Conservation (phyloP, 2,797 vertebrate genomes). For the Anas capensis region DNA sequence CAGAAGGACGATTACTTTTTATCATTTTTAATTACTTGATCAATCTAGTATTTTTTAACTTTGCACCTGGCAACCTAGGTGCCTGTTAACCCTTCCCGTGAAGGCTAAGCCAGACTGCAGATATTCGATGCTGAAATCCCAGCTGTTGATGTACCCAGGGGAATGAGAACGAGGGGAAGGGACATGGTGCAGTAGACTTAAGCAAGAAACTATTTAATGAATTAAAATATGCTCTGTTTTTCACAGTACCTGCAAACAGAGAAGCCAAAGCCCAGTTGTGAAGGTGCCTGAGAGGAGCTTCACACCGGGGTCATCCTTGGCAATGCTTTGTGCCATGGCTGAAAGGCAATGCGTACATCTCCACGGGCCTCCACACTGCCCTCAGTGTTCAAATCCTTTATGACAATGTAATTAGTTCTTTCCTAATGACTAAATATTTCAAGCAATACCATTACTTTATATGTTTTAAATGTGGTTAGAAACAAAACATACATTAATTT, state of each 20-base stretch:
- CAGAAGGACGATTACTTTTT: not conserved
- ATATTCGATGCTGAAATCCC: not conserved
- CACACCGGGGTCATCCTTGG: not conserved
- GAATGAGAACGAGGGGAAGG: not conserved
- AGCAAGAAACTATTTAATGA: not conserved
- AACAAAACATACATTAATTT: not conserved
- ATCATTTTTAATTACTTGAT: not conserved
- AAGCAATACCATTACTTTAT: not conserved
- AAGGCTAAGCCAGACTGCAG: not conserved
- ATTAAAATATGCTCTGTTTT: not conserved
- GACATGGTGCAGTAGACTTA: not conserved
- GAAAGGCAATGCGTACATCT: not conserved
- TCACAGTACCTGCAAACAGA: not conserved
- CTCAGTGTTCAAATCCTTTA: rapidly evolving
- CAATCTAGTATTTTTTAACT: not conserved
- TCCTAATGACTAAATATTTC: not conserved
- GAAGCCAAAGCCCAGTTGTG: not conserved
- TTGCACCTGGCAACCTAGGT: not conserved
- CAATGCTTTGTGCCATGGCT: not conserved
- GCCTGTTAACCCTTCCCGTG: rapidly evolving
- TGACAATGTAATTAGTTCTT: not conserved
- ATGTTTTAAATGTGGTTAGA: not conserved
- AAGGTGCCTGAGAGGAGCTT: not conserved
- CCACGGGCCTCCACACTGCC: not conserved
- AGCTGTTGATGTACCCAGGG: not conserved